Evolutionary conservation across 2,888 invertebrate genomes (phyloP), one percentile per base, ranked within the genome.

Genomic region (Magallana nippona): DNA sequence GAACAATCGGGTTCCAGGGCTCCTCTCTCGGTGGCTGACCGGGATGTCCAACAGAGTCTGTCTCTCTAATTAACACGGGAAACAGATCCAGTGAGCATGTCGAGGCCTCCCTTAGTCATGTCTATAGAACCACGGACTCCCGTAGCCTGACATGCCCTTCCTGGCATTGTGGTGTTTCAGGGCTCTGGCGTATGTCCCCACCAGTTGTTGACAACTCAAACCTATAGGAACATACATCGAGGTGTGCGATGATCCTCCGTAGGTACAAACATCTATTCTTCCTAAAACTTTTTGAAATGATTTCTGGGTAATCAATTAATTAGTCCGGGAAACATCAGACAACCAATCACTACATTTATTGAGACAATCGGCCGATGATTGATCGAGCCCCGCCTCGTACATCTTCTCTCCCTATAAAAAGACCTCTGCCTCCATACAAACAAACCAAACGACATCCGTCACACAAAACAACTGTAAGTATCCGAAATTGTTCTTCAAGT

Each of bases 21-120:
- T 44, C 44, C 44, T 44, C 44, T 71, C 71, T 27, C 71, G 15
- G 13, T 32, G 71, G 27, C 22, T 27, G 22, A 13, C 15, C 32
- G 15, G 44, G 44, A 44, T 71, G 32, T 15, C 15, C 19, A 32
- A 32, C 27, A 71, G 27, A 63, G 32, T 3, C 71, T 27, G 71
- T 71, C 71, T 71, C 71, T 71, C 22, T 27, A 71, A 71, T 71
- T 71, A 71, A 71, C 71, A 71, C 27, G 71, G 32, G 27, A 71
- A 32, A 15, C 71, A 71, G 71, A 13, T 71, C 22, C 27, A 71
- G 32, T 15, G 32, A 17, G 15, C 15, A 22, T 10, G 27, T 11
- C 13, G 32, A 27, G 71, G 22, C 71, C 22, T 11, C 32, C 71
- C 22, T 71, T 71, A 71, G 22, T 71, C 71, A 71, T 71, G 71